Evolutionary conservation across 2,888 invertebrate genomes (phyloP).

Genomic region (Syrista parreyssii): DNA sequence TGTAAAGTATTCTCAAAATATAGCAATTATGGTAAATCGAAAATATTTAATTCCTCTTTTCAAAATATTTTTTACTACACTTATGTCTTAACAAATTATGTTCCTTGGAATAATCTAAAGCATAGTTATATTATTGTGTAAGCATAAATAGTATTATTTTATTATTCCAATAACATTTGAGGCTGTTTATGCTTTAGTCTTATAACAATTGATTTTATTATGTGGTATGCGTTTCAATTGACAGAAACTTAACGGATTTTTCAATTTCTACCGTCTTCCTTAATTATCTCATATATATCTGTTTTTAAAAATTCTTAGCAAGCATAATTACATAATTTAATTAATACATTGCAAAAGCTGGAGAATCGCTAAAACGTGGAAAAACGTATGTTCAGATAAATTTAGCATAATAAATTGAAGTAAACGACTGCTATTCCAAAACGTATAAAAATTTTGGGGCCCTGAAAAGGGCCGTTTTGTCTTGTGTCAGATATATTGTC

Average conservation of each 20-base stretch:
- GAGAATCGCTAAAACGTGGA: too few species aligned
- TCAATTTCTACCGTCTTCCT: too few species aligned
- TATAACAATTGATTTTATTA: too few species aligned
- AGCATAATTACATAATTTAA: too few species aligned
- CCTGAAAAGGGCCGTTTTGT: constrained; percentile 36
- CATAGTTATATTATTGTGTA: background rate
- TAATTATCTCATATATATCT: too few species aligned
- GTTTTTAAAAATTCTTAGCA: too few species aligned
- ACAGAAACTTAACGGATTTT: too few species aligned
- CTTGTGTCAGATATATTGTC: background rate
- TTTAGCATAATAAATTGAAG: background rate
- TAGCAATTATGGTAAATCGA: too few species aligned
- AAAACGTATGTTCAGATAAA: too few species aligned
- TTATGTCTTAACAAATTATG: background rate
- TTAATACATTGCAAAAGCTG: too few species aligned
- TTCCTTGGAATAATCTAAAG: background rate
- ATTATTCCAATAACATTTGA: background rate
- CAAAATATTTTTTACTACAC: background rate
- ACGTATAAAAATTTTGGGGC: constrained; percentile 19
- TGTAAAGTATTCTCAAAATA: too few species aligned
- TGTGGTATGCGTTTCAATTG: too few species aligned
- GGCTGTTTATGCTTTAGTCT: background rate
- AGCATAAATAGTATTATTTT: background rate
- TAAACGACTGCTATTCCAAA: background rate
- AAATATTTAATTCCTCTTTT: background rate